Evolutionary conservation across 2,888 invertebrate species (phyloP).

Genomic region (Pasiphila rectangulata): DNA sequence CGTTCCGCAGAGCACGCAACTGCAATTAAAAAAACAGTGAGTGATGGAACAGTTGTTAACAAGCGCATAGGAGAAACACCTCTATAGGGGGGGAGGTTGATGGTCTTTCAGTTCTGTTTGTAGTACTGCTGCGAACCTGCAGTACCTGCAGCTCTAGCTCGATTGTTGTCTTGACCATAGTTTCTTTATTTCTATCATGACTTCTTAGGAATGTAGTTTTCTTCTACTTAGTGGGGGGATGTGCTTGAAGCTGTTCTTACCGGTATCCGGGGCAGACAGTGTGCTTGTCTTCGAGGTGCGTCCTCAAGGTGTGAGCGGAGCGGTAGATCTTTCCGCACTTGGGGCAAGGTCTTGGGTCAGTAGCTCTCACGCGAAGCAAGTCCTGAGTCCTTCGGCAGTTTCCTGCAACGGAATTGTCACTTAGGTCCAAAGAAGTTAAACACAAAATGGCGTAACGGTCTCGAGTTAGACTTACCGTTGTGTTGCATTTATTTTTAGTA

Average conservation of each 20-base stretch:
- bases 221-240: neutral
- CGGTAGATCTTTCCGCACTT: constrained; percentile 96
- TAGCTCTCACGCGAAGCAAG: constrained; percentile 92
- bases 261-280: constrained; percentile 94
- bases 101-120: too few species aligned
- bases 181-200: neutral
- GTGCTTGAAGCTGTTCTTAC: constrained; percentile 40
- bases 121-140: too few species aligned
- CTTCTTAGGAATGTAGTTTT: neutral
- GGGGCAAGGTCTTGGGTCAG: constrained; percentile 95
- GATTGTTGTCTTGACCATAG: too few species aligned
- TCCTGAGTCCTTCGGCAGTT: constrained; percentile 91
- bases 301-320: constrained; percentile 93
- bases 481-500: constrained; percentile 28
- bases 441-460: neutral
- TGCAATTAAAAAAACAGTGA: constrained; percentile 26
- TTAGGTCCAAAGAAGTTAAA: constrained; percentile 6
- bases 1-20: constrained; percentile 95
- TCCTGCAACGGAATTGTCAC: constrained; percentile 43
- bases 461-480: constrained; percentile 34
- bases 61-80: too few species aligned
- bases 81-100: too few species aligned
- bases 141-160: too few species aligned
- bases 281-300: constrained; percentile 95
- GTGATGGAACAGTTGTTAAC: too few species aligned